phyloP scores from a whole-genome alignment of 2,113 vertebrate species.

The Zosterops hypoxanthus region DNA sequence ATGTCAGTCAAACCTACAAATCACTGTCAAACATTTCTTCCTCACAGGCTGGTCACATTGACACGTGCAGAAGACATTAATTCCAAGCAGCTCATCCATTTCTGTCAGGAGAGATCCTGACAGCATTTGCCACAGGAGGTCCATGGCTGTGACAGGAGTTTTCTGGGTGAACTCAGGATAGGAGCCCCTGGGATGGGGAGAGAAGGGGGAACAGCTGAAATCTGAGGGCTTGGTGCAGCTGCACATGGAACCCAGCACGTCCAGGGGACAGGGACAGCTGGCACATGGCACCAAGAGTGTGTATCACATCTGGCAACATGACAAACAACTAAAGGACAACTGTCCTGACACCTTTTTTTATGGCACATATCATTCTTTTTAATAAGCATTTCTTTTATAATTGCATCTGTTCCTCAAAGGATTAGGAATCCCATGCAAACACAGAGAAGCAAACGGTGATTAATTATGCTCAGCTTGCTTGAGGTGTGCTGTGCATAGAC shows the following conservation, averaged over 20 bases:
- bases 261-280: background rate
- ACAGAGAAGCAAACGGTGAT: background rate
- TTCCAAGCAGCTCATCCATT: conserved; percentile 9
- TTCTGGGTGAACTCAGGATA: background rate
- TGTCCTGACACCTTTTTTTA: conserved; percentile 34
- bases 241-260: background rate
- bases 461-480: conserved; percentile 11
- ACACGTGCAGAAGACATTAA: conserved; percentile 5
- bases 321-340: conserved; percentile 41
- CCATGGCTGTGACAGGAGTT: background rate
- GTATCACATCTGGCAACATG: background rate
- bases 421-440: conserved; percentile 3
- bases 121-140: background rate
- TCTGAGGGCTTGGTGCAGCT: background rate
- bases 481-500: conserved; percentile 16
- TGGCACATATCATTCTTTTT: conserved; percentile 19
- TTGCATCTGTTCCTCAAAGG: conserved; percentile 43
- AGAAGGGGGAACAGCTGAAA: background rate
- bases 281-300: background rate
- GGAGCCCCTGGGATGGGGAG: background rate
- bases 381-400: conserved; percentile 43
- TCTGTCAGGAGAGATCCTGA: background rate
- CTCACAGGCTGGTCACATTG: background rate
- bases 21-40: background rate
- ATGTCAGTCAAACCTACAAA: background rate